Evolutionary conservation across 2,797 vertebrate species (phyloP), one percentile per base, ranked within the genome.

Genomic region (Siniperca undulata): DNA sequence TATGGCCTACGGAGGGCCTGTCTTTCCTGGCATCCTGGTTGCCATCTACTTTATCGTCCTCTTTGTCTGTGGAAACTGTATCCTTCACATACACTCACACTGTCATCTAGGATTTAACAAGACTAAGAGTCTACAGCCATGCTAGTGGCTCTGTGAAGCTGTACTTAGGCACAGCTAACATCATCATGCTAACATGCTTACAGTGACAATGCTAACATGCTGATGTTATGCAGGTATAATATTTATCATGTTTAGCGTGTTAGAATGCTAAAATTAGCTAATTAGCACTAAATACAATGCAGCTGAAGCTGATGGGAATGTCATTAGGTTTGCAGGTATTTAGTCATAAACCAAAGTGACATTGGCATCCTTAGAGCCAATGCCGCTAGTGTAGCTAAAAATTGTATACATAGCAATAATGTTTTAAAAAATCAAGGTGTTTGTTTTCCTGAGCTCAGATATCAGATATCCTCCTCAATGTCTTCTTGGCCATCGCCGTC

Each of bases 21-120:
- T 93, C 40, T 96, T 97, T 73, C 98, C 98, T 0, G 99, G 99
- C n/a, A 95, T 99, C 92, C 94, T 98, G 2, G 98, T 99, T 70
- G 95, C 97, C 94, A 97, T 99, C 85, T 99, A 98, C 89, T 99
- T 99, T 82, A 94, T 99, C 91, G 93, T 99, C 88, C 97, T 99
- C 59, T 99, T 97, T 0, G 95, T 99, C 58, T 97, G 97, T 88
- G 99, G 99, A 89, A 99, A 99, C 94, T 99, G 99, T 99, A 99
- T 99, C 98, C 97, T 95, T 93, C 30, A 56, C n/a, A 55, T 46
- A n/a, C 0, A 14, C 10, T 71, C 55, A 69, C 11, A 5, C 27
- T 70, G 1, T 46, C 3, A 27, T 36, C 1, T 12, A 6, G 10
- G 22, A 1, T 38, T 36, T 0, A 70, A 22, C 42, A 46, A 36